phyloP scores from a whole-genome alignment of 2,797 vertebrate species.

The Anabacerthia variegaticeps region DNA sequence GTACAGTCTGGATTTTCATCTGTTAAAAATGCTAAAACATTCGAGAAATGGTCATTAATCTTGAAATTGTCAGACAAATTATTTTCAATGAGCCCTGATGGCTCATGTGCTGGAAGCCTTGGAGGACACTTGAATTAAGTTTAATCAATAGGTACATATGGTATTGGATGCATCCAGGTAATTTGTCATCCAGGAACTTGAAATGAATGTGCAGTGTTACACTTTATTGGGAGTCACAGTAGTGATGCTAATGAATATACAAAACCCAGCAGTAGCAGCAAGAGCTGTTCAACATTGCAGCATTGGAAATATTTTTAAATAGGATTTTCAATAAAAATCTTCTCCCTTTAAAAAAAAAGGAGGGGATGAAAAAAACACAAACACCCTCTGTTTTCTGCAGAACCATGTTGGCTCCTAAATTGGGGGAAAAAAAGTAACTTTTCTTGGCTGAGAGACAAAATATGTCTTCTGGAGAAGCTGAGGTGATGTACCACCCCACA shows the following conservation, averaged over 20 bases:
- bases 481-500: background rate
- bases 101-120: constrained; percentile 52
- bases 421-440: background rate
- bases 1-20: constrained; percentile 39
- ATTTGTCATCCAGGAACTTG: constrained; percentile 74
- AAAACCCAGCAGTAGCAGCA: constrained; percentile 7
- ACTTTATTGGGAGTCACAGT: constrained; percentile 27
- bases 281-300: background rate
- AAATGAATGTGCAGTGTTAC: constrained; percentile 58
- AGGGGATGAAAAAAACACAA: accelerated
- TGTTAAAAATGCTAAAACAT: constrained; percentile 75
- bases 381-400: background rate
- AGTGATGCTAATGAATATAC: constrained; percentile 46
- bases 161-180: constrained; percentile 66
- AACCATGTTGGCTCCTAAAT: background rate
- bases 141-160: constrained; percentile 80
- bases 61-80: constrained; percentile 80
- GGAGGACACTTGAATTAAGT: constrained; percentile 73
- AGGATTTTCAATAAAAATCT: background rate
- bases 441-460: background rate
- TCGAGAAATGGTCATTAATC: constrained; percentile 78
- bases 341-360: background rate
- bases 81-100: constrained; percentile 76
- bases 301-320: background rate
- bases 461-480: background rate